A percentile compares a stretch with the other conserved stretches of the same genome.
Evolutionary conservation across 2,888 invertebrate genomes (phyloP).

Genomic region (Agelastica alni): DNA sequence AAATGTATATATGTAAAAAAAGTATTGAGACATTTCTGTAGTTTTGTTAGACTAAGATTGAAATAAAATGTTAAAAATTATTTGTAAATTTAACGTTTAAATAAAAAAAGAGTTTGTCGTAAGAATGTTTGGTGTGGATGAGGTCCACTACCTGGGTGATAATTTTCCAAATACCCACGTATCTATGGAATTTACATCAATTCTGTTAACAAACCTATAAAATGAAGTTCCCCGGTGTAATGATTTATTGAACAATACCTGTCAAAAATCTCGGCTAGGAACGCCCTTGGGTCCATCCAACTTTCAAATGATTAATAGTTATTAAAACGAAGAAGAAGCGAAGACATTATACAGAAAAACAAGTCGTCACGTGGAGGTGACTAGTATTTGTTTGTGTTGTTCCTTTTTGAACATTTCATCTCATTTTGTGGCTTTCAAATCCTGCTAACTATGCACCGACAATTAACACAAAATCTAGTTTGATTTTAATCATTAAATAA

Average conservation of each 20-base stretch:
- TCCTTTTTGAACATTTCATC: conserved; percentile 10
- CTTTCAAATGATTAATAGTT: conserved; percentile 23
- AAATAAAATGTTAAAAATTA: no score
- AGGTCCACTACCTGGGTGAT: no score
- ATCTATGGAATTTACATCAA: conserved; percentile 22
- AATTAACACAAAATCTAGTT: no score
- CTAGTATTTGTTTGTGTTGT: conserved; percentile 13
- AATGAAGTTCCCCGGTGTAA: conserved; percentile 18
- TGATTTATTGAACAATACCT: conserved; percentile 26
- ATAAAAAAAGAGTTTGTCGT: no score
- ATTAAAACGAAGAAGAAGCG: conserved; percentile 20
- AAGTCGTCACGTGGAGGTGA: conserved; percentile 19
- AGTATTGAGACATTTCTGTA: no score
- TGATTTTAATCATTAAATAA: no score
- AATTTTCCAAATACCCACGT: no score
- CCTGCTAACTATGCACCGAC: no score
- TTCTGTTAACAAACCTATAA: conserved; percentile 25
- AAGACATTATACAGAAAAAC: conserved; percentile 16
- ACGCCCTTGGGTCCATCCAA: conserved; percentile 25
- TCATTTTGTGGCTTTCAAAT: conserved; percentile 19
- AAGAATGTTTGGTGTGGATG: no score
- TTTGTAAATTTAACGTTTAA: no score
- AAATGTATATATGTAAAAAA: no score
- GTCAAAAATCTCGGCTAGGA: conserved; percentile 24
- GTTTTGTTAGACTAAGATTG: no score